Base-by-base conservation (phyloP, 2,113 vertebrate genomes). In the Protomyctophum bolini region DNA sequence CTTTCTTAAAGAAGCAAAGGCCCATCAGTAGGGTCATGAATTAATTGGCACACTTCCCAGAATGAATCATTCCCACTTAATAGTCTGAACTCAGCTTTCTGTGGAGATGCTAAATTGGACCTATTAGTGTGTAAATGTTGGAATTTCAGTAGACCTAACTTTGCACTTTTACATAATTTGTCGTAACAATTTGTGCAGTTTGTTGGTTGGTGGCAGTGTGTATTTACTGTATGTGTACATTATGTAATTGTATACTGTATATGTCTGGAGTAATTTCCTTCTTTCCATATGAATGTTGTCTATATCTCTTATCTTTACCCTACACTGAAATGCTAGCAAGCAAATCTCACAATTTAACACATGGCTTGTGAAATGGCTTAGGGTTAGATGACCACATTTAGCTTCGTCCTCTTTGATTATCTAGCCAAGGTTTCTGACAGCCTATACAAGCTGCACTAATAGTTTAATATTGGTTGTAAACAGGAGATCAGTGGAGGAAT, bases 401-500 rank as follows among this genome's bases (percentile, higher is more conserved):
- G 4, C 28, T n/a, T 58, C 1, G 2, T 68, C 8, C 8, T 48
- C n/a, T 58, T 14, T 56, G 33, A 72, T 21, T 62, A 49, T 28
- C 7, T 0, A 7, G 6, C 46, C 0, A 0, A 11, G 2, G 11
- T 7, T 33, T 60, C 47, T 9, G 7, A 11, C 8, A 29, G 63
- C 50, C n/a, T 55, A 61, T 51, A 57, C 64, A 63, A 55, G 60
- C 58, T 46, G 46, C 57, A 21, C 48, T 72, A 77, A 82, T 84
- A 75, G 72, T 85, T 84, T 87, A 69, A 90, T 86, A 84, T 84
- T 69, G 74, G 72, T 58, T 66, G 70, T 66, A 74, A 77, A 83
- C 80, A 66, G 81, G 66, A 64, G 86, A 87, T 87, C 80, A 84
- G 83, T 65, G 3, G 65, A 88, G 87, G 89, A 90, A 90, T 90